Base-by-base conservation (phyloP, 2,888 invertebrate genomes). In the Minunthozetes semirufus region DNA sequence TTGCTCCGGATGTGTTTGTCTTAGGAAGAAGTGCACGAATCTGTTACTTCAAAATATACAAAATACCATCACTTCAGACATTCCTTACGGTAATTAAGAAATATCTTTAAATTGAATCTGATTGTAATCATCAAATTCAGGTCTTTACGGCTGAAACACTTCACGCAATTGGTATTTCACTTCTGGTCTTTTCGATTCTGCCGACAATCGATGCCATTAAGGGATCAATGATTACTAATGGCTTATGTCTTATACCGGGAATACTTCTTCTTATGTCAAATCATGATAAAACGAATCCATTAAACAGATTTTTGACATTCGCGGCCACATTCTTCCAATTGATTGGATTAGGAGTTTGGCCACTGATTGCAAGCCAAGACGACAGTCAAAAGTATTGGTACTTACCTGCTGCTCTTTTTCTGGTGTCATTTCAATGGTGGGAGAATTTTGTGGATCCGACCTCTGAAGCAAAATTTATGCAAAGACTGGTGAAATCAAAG, bases 221-320 rank as follows among this genome's bases (percentile, higher is more conserved):
- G 56, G 85, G 83, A 33, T 81, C 84, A 4, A 84, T 85, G 82
- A 78, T 86, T 66, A 84, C 84, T 22, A 84, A 83, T 77, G 84
- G 84, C 1, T 81, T 85, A 48, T 85, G 85, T 72, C 80, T 86
- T 50, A 77, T 86, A 3, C 86, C 86, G 0, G 81, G 89, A 48
- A 81, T 87, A 0, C 86, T 87, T 13, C 91, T 91, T 85, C 83
- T 86, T 19, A 46, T 42, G 25, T 25, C 50, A 27, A 48, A 22
- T 42, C 42, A 42, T 13, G 42, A 42, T 13, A 42, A 42, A 42
- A 42, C 8, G 1, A 42, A 42, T 42, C 1, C 42, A 42, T 1
- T 42, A 1, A 42, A 42, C 11, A 4, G 42, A 1, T 42, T 42
- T 42, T 13, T 42, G 33, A 48, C 59, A 33, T n/a, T 71, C 19